Percentiles rank a stretch among this genome's conserved stretches.
phyloP scores from a whole-genome alignment of 2,888 invertebrate species.

The Tiliacea aurago region DNA sequence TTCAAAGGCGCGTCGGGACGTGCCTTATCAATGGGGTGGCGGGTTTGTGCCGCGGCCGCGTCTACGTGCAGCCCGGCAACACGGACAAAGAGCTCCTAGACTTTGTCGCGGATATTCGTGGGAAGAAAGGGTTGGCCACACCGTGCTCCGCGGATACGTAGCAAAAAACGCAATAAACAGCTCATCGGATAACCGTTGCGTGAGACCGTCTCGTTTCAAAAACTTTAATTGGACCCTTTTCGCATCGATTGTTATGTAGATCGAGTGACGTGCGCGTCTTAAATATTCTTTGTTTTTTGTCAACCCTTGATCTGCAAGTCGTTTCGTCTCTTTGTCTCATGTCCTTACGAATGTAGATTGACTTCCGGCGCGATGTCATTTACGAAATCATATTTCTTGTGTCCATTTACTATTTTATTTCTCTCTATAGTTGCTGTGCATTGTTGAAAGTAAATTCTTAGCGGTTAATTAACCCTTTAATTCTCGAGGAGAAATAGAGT shows the following conservation, averaged over 20 bases:
- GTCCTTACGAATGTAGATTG: constrained; percentile 50
- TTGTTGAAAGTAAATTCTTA: constrained; percentile 26
- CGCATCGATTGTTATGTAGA: constrained; percentile 64
- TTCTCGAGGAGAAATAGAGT: constrained; percentile 14
- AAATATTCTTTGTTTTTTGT: constrained; percentile 56
- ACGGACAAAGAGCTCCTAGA: constrained; percentile 67
- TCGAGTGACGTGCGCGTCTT: constrained; percentile 48
- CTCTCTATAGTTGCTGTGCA: constrained; percentile 26
- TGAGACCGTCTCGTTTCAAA: constrained; percentile 69
- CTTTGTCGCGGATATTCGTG: constrained; percentile 76
- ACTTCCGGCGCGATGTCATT: constrained; percentile 50
- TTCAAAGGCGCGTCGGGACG: constrained; percentile 75
- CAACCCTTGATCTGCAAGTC: constrained; percentile 22
- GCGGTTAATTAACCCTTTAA: constrained; percentile 26
- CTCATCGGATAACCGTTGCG: constrained; percentile 65
- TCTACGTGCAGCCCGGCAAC: constrained; percentile 60
- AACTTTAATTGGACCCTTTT: constrained; percentile 70
- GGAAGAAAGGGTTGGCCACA: constrained; percentile 75
- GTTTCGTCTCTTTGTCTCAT: constrained; percentile 47
- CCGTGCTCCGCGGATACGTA: constrained; percentile 65
- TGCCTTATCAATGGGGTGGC: constrained; percentile 78
- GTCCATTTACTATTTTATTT: constrained; percentile 24
- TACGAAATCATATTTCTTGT: constrained; percentile 45
- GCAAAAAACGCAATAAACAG: constrained; percentile 68
- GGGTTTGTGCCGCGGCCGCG: constrained; percentile 69